Base-by-base conservation (phyloP, 2,797 vertebrate species). In the Jordanella pulchra region DNA sequence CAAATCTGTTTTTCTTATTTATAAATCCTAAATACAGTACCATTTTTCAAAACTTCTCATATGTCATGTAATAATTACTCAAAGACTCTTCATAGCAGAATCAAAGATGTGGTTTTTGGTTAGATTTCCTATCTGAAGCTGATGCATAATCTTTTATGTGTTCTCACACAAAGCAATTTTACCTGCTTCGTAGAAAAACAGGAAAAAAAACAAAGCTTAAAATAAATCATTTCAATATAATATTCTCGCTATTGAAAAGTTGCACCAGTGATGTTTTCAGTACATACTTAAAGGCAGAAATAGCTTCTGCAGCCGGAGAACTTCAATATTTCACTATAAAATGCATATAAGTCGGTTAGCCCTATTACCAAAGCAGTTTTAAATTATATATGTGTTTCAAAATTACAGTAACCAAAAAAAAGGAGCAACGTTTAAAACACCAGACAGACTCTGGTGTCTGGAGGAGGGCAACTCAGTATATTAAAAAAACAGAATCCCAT, bases 371-470 rank as follows among this genome's bases (percentile, higher is more conserved):
- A 60, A 21, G 35, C 35, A 60, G 50, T 51, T 48, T 48, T 48
- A 18, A 48, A 17, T 48, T 48, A 17, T 48, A 45, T 45, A 48
- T 17, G 17, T 48, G 15, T 48, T 48, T 18, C 3, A 18, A 48
- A 17, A 21, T 48, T 18, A 1, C 18, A 21, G 56, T 3, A 32
- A 25, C 64, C 23, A 63, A 53, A 50, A n/a, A 68, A 72, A 4
- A 35, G 18, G 15, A 48, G 5, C 1, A 14, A 45, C 30, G 74
- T 47, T 60, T 17, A 72, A 64, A 61, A 70, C 63, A 78, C 75
- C 28, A 76, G 86, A 81, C 85, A 84, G 84, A 83, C 67, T 17
- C 58, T 1, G 39, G n/a, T 77, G 78, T 85, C 35, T 39, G 35
- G 84, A 82, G 80, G 87, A 83, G 75, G 79, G 82, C 80, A 82